Base-by-base conservation (phyloP, 1,140 invertebrate species). In the Philopotamus ludificatus region DNA sequence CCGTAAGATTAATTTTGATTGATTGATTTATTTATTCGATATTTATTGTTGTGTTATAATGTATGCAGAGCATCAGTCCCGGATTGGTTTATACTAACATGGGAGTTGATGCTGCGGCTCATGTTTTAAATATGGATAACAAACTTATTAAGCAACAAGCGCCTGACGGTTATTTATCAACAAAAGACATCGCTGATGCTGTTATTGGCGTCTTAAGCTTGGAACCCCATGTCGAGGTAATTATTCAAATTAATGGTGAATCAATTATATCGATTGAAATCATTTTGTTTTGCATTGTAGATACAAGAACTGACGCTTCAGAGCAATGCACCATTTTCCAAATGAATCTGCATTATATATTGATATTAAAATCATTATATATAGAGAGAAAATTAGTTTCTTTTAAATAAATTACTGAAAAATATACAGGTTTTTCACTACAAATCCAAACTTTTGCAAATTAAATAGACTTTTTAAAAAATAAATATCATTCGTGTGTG, bases 21-120 rank as follows among this genome's bases (percentile, higher is more conserved):
- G 22, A n/a, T n/a, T n/a, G n/a, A n/a, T n/a, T n/a, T n/a, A n/a
- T n/a, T n/a, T 2, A 12, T 3, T 18, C 3, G 3, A 15, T n/a
- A 9, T 49, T 15, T 49, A 9, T 9, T 49, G 45, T 9, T 9
- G 12, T 9, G 20, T n/a, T 28, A 41, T 18, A 23, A 15, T n/a
- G n/a, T 23, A 66, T 71, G 8, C 49, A 85, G 83, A 83, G 81
- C 68, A 73, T 85, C 21, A 84, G 85, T 63, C 87, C 86, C 0
- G 86, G 86, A 12, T 73, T 82, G 1, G 84, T 87, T 0, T 71
- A 74, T 15, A 88, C 86, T 0, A 77, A 82, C 20, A 83, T 41
- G 9, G 23, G 16, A 26, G 42, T 15, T 39, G 2, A 42, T 25
- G 3, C n/a, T 22, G 8, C 20, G 1, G 3, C n/a, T 1, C 7